Base-by-base conservation (phyloP, 2,888 invertebrate genomes). In the Limulus polyphemus region DNA sequence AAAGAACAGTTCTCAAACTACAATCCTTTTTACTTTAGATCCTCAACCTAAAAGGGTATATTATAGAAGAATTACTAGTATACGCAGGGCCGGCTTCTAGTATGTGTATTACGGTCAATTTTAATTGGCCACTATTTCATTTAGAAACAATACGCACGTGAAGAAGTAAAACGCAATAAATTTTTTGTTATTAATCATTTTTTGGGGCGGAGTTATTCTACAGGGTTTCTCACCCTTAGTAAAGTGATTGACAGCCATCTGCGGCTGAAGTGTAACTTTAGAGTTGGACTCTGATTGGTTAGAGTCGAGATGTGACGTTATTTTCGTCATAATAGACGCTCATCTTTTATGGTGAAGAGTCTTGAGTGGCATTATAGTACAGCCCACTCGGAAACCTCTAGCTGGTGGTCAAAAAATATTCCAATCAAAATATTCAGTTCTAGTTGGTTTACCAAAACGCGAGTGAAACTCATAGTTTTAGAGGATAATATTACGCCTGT, bases 291-390 rank as follows among this genome's bases (percentile, higher is more conserved):
- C n/a, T 55, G 49, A 68, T 68, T 68, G 68, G 68, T 57, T 50
- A 62, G 54, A 55, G 58, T 49, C 54, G 52, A 46, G 55, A 55
- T 57, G 58, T 67, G 67, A 68, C 68, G 68, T 65, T 62, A 58
- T 62, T 63, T 61, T 63, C 69, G 69, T 69, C 69, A 67, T 63
- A 63, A 60, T 59, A 67, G 65, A 65, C 68, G 69, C 69, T 69
- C 69, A 69, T 69, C 69, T 68, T 69, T 69, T 67, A 68, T 67
- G 68, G 68, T 64, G 67, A 67, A 65, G 66, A 67, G 68, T 62
- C 69, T 69, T 69, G 68, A 69, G 66, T 67, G 69, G 69, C 69
- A 69, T 65, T 69, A 68, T 69, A 67, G 69, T 69, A 67, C 69
- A 66, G 67, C 69, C 69, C 69, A 68, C 69, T 67, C 67, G 63